Conservation (phyloP, 1,140 invertebrate genomes). For the Cyclina sinensis region DNA sequence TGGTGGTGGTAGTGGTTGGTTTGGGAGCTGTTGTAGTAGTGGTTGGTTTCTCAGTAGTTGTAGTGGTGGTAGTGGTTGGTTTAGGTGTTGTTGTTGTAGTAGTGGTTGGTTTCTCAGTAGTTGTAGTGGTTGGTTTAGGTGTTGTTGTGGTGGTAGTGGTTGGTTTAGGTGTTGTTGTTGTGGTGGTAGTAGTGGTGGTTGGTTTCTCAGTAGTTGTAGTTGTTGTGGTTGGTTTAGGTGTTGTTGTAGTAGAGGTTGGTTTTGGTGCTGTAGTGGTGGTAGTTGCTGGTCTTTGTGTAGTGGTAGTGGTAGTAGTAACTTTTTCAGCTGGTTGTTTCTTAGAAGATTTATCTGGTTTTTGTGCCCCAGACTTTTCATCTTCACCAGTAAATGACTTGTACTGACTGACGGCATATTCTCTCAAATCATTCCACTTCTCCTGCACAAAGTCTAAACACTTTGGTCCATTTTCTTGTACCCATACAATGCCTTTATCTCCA, state of each 20-base stretch:
- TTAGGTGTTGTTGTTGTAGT: conserved; percentile 42
- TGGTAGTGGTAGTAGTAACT: conserved; percentile 9
- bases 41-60: conserved; percentile 14
- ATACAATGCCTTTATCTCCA: background rate
- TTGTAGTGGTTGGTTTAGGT: conserved; percentile 47
- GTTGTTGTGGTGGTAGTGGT: conserved; percentile 32
- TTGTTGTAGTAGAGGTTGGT: conserved; percentile 12
- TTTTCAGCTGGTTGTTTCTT: conserved; percentile 2
- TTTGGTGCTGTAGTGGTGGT: background rate
- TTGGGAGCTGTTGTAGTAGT: conserved; percentile 16
- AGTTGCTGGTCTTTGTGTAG: background rate
- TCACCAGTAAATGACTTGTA: conserved; percentile 52
- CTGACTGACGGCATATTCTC: conserved; percentile 11
- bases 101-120: conserved; percentile 38
- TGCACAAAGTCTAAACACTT: conserved; percentile 25
- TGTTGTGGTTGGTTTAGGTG: conserved; percentile 8
- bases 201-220: conserved; percentile 45
- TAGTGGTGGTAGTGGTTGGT: conserved; percentile 50
- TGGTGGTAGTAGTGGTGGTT: conserved; percentile 53
- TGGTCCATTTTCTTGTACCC: conserved; percentile 52
- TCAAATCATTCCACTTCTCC: conserved; percentile 52
- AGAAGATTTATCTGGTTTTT: background rate
- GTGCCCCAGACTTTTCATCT: background rate
- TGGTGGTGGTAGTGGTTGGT: conserved; percentile 32
- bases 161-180: conserved; percentile 20